phyloP scores from a whole-genome alignment of 2,113 vertebrate genomes.

The Sapayoa aenigma region DNA sequence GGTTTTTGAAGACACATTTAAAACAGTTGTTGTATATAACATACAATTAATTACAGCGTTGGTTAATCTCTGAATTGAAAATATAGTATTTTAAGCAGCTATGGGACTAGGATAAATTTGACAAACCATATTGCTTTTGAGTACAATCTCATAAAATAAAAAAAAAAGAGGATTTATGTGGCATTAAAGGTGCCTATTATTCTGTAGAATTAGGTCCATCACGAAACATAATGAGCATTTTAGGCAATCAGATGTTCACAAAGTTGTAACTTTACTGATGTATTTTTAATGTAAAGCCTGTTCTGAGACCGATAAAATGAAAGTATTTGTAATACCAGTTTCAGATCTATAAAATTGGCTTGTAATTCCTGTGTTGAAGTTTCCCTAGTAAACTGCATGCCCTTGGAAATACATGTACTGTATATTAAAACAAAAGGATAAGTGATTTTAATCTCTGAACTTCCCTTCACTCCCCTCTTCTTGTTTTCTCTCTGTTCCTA shows the following conservation, averaged over 20 bases:
- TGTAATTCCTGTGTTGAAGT: not conserved
- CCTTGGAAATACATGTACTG: not conserved
- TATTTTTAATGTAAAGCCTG: not conserved
- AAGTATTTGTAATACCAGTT: conserved; percentile 1
- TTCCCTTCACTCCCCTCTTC: not conserved
- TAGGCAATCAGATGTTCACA: not conserved
- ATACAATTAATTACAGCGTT: not conserved
- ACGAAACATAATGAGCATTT: not conserved
- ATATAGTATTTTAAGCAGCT: not conserved
- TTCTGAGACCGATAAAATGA: not conserved
- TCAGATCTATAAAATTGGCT: conserved; percentile 2
- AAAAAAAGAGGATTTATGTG: not conserved
- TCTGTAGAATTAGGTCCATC: not conserved
- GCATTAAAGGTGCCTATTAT: not conserved
- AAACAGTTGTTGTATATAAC: not conserved
- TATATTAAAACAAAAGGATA: conserved; percentile 18
- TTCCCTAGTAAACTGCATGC: not conserved
- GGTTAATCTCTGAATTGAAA: not conserved
- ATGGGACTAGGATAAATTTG: not conserved
- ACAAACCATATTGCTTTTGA: not conserved
- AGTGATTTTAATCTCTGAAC: conserved; percentile 13
- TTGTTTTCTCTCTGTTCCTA: not conserved
- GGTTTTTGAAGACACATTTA: conserved; percentile 18
- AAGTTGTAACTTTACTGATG: not conserved
- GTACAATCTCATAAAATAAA: not conserved